Conservation (phyloP, 2,888 invertebrate species). For the Melinaea marsaeus region DNA sequence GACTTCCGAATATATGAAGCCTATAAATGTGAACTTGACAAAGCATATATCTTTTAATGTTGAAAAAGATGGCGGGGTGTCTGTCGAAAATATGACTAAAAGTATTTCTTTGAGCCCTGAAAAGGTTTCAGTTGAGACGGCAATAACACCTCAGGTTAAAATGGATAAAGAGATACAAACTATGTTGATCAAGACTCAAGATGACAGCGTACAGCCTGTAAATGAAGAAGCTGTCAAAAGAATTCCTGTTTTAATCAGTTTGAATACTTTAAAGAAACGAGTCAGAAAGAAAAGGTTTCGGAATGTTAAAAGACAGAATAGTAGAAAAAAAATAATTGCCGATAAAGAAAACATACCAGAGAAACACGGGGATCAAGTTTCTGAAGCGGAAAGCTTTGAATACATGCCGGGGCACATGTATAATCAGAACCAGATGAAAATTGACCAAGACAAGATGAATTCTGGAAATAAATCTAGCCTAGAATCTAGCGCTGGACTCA, state of each 20-base stretch:
- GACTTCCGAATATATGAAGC: conserved; percentile 44
- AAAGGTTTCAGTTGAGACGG: conserved; percentile 42
- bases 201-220: conserved; percentile 28
- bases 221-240: conserved; percentile 36
- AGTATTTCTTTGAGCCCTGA: conserved; percentile 53
- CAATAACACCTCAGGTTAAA: conserved; percentile 37
- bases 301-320: conserved; percentile 42
- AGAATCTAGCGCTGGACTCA: conserved; percentile 62
- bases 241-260: conserved; percentile 56
- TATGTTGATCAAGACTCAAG: conserved; percentile 44
- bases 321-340: conserved; percentile 37
- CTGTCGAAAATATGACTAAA: conserved; percentile 50
- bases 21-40: conserved; percentile 67
- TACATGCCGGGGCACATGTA: conserved; percentile 79
- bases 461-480: conserved; percentile 66
- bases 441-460: conserved; percentile 41
- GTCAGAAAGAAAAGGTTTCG: conserved; percentile 49
- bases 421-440: conserved; percentile 66
- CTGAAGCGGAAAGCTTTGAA: conserved; percentile 83
- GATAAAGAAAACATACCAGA: conserved; percentile 46
- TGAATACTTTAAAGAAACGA: conserved; percentile 57
- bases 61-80: conserved; percentile 59
- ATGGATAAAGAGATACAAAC: conserved; percentile 68
- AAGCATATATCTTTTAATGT: conserved; percentile 72
- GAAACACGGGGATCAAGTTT: conserved; percentile 59